phyloP scores from a whole-genome alignment of 2,888 invertebrate genomes.

The Antitype chi region DNA sequence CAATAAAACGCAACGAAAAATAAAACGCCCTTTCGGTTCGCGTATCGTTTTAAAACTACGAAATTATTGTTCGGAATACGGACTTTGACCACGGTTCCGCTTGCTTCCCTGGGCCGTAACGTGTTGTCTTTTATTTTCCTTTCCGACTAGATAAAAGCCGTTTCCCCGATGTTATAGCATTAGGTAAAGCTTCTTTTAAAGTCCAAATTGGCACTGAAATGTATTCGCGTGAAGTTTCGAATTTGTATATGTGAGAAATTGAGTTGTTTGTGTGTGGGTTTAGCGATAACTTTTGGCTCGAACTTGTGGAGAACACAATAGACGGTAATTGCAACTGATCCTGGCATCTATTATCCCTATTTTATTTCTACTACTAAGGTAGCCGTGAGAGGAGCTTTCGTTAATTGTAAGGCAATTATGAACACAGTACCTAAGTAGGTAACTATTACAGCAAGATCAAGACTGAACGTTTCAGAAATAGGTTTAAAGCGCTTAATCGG shows the following conservation, averaged over 20 bases:
- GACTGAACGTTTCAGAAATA: neutral
- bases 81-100: conserved; percentile 69
- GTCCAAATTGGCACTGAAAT: conserved; percentile 60
- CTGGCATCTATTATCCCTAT: neutral
- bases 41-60: conserved; percentile 62
- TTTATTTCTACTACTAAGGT: neutral
- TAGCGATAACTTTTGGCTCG: conserved; percentile 30
- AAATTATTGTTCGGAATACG: conserved; percentile 69
- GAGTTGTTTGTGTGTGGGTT: conserved; percentile 27
- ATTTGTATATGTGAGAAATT: conserved; percentile 48
- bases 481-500: neutral
- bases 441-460: neutral
- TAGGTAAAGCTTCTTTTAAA: conserved; percentile 68
- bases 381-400: neutral
- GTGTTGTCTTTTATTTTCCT: conserved; percentile 74
- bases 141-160: conserved; percentile 73
- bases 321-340: conserved; percentile 18
- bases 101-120: conserved; percentile 60
- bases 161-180: conserved; percentile 70
- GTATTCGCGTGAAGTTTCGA: conserved; percentile 49
- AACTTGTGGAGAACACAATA: conserved; percentile 14
- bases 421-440: neutral
- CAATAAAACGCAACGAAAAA: conserved; percentile 50
- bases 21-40: conserved; percentile 50
- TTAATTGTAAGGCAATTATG: conserved; percentile 12